Evolutionary conservation across 2,797 vertebrate genomes (phyloP).

Genomic region (Sebastes trivittatus): DNA sequence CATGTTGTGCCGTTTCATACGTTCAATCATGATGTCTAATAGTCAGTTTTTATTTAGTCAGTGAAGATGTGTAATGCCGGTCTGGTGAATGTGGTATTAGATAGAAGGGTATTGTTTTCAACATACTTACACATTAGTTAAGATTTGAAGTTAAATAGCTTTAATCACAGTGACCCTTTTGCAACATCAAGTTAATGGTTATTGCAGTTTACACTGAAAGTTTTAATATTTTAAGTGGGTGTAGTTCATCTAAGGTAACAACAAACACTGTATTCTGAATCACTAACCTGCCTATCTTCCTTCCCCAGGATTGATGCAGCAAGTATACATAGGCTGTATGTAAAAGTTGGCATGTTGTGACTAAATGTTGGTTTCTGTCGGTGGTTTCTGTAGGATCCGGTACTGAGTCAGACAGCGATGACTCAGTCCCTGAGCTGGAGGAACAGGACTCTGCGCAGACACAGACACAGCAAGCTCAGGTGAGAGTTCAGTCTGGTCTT

Average conservation of each 20-base stretch:
- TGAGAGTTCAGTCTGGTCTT: slow-evolving; percentile 53
- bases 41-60: neutral
- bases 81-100: neutral
- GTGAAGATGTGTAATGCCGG: neutral
- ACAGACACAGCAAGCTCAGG: slow-evolving; percentile 98
- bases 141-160: neutral
- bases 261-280: neutral
- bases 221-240: neutral
- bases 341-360: neutral
- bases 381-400: slow-evolving; percentile 88
- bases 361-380: slow-evolving; percentile 9
- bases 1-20: neutral
- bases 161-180: neutral
- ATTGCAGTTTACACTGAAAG: neutral
- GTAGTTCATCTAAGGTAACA: neutral
- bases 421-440: slow-evolving; percentile 96
- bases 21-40: neutral
- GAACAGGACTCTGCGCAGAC: slow-evolving; percentile 96
- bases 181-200: neutral
- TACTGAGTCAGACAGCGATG: slow-evolving; percentile 98
- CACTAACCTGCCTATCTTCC: neutral
- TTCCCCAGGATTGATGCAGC: slow-evolving; percentile 14
- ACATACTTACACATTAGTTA: neutral
- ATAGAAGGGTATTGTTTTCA: neutral
- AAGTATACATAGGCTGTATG: neutral